Evolutionary conservation across 2,797 vertebrate species (phyloP).

Genomic region (Rousettus madagascariensis): DNA sequence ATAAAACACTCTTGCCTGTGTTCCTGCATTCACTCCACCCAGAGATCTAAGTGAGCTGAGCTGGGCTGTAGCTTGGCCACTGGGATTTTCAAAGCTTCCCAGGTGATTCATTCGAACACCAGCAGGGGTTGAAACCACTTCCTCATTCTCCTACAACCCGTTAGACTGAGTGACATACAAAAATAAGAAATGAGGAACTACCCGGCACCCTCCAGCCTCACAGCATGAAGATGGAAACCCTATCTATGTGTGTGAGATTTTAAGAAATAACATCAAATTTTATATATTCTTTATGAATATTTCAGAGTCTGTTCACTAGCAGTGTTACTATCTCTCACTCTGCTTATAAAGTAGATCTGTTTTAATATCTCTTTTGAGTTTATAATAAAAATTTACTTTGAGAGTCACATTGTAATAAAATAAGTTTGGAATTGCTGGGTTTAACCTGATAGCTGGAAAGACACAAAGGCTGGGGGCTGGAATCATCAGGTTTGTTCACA

Average conservation of each 20-base stretch:
- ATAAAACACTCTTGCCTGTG: background rate
- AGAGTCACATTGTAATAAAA: background rate
- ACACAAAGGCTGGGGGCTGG: background rate
- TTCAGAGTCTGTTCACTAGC: background rate
- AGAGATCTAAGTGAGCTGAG: background rate
- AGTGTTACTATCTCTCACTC: background rate
- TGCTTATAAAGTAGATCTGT: background rate
- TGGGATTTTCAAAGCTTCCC: background rate
- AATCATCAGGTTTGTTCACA: background rate
- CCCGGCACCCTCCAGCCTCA: background rate
- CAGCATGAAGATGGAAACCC: background rate
- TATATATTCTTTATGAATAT: background rate
- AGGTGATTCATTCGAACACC: background rate
- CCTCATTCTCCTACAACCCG: background rate
- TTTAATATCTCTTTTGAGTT: background rate
- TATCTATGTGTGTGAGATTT: background rate
- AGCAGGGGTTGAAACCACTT: background rate
- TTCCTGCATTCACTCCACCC: rapidly evolving
- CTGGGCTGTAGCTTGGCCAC: background rate
- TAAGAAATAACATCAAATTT: background rate
- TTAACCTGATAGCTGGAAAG: background rate
- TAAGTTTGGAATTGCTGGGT: background rate
- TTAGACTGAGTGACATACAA: background rate
- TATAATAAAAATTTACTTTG: background rate
- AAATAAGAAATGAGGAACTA: background rate